These are phyloP conservation scores for Tetragonisca angustula DNA, from an alignment of 2,888 invertebrate species.

Conservation along the genomic window DNA sequence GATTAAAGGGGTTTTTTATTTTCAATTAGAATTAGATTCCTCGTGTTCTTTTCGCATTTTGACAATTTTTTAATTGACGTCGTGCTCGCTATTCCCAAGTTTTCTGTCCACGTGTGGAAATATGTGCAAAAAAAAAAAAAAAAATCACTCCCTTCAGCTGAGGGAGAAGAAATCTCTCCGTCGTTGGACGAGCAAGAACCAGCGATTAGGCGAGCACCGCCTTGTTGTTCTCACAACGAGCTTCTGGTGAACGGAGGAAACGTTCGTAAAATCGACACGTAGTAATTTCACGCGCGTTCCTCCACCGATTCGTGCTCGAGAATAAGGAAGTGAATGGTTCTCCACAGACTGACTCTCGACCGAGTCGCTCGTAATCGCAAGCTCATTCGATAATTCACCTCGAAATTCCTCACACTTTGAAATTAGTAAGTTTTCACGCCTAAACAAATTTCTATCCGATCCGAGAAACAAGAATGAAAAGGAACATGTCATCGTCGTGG, in stretches of 20 bases:
- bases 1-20: no score
- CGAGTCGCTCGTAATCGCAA: not conserved
- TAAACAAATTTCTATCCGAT: no score
- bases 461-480: not conserved
- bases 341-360: not conserved
- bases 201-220: slow-evolving; percentile 71
- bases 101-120: not conserved
- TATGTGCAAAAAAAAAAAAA: not conserved
- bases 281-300: slow-evolving; percentile 45
- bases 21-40: no score
- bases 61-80: no score
- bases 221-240: slow-evolving; percentile 54
- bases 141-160: not conserved
- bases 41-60: no score
- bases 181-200: slow-evolving; percentile 62
- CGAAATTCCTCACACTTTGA: no score
- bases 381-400: not conserved
- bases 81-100: not conserved
- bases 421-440: no score
- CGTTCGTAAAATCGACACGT: slow-evolving; percentile 47
- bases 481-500: no score
- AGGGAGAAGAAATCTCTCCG: slow-evolving; percentile 60
- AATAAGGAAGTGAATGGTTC: slow-evolving; percentile 12
- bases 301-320: slow-evolving; percentile 26
- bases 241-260: slow-evolving; percentile 43